These are phyloP conservation scores for Acrobasis consociella DNA, from an alignment of 2,888 invertebrate species.

Conservation along the genomic window DNA sequence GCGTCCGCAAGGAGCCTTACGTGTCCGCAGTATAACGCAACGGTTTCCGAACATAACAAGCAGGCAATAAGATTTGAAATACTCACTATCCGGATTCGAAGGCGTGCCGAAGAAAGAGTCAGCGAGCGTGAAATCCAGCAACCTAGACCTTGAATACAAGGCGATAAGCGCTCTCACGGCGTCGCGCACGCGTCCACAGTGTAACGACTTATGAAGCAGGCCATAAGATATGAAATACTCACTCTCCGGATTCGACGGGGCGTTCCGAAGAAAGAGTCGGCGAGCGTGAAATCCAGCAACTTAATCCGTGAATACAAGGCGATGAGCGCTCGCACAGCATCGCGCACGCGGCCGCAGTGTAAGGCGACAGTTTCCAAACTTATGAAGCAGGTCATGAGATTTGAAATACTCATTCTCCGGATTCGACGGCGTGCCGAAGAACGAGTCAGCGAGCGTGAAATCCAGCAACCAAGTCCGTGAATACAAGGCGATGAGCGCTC, in stretches of 20 bases:
- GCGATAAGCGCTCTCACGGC: no score
- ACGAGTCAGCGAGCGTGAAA: conserved; percentile 86
- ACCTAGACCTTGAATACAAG: no score
- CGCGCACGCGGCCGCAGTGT: conserved; percentile 88
- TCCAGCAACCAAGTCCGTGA: conserved; percentile 92
- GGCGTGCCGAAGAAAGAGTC: no score
- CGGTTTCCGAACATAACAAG: no score
- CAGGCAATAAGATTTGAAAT: no score
- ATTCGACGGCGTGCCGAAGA: conserved; percentile 79
- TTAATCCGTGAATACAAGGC: conserved; percentile 94
- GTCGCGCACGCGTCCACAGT: no score
- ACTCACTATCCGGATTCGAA: no score
- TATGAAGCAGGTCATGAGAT: no score
- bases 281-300: conserved; percentile 91
- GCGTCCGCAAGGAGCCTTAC: no score
- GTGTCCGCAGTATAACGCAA: no score
- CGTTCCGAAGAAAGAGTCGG: conserved; percentile 78
- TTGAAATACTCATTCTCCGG: conserved; percentile 29
- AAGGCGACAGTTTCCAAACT: conserved; percentile 81
- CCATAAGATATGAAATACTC: not conserved
- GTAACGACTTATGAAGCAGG: no score
- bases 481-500: conserved; percentile 92
- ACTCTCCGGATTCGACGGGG: conserved; percentile 62
- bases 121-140: no score
- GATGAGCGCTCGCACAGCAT: conserved; percentile 91